Conservation (phyloP, 2,113 vertebrate species). For the Ascaphus truei region DNA sequence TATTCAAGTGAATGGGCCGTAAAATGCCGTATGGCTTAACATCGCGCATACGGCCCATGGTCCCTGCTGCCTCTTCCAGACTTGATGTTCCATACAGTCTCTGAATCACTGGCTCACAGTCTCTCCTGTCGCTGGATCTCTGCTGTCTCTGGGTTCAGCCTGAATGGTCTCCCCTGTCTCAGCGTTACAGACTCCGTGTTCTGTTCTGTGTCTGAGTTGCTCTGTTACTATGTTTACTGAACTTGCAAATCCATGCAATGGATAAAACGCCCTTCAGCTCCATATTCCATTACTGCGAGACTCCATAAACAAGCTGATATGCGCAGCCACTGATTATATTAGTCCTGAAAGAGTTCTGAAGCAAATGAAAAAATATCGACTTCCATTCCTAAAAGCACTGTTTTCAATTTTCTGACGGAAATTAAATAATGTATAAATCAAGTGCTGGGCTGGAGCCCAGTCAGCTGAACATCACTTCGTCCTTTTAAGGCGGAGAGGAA, state of each 20-base stretch:
- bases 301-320: constrained; percentile 65
- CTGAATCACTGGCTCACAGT: background rate
- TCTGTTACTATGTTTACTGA: constrained; percentile 30
- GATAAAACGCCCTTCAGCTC: constrained; percentile 33
- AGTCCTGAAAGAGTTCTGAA: constrained; percentile 66
- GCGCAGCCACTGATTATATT: constrained; percentile 64
- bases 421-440: constrained; percentile 90
- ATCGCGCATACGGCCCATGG: too few relatives aligned
- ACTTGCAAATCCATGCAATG: constrained; percentile 10
- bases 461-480: constrained; percentile 82
- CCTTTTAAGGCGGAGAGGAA: constrained; percentile 80
- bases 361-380: constrained; percentile 72
- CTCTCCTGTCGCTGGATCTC: background rate
- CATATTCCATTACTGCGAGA: constrained; percentile 60
- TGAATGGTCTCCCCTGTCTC: background rate
- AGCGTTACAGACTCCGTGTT: background rate
- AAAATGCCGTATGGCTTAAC: too few relatives aligned
- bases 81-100: background rate
- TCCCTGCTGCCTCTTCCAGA: too few relatives aligned
- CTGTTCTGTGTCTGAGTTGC: constrained; percentile 24
- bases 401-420: constrained; percentile 84
- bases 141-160: background rate
- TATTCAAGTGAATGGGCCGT: too few relatives aligned
- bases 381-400: constrained; percentile 69
- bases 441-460: constrained; percentile 64